Conservation (phyloP, 2,113 vertebrate species). For the Lophius piscatorius region DNA sequence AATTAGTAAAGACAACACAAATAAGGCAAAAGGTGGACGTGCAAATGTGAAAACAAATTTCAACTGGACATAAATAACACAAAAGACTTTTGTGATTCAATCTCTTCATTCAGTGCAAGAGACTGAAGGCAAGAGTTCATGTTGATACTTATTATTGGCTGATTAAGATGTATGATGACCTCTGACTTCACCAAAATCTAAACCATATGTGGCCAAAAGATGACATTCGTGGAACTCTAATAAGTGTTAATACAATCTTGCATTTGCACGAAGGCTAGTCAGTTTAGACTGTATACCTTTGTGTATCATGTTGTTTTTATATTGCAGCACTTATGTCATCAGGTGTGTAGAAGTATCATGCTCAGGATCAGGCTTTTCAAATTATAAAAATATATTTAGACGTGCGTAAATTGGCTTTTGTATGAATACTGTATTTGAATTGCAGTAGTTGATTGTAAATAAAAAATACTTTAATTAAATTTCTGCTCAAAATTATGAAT, state of each 20-base stretch:
- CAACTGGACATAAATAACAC: constrained; percentile 9
- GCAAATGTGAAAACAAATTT: constrained; percentile 7
- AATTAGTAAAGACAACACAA: constrained; percentile 14
- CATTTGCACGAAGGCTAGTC: constrained; percentile 20
- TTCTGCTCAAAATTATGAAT: constrained; percentile 53
- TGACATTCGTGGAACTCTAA: constrained; percentile 50
- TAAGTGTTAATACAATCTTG: constrained; percentile 19
- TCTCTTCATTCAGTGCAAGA: constrained; percentile 5
- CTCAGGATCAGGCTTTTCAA: constrained; percentile 10
- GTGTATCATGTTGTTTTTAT: constrained; percentile 7
- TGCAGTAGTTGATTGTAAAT: no score
- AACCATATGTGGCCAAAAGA: constrained; percentile 71
- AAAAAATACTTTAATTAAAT: no score
- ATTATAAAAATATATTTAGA: constrained; percentile 18
- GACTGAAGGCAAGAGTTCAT: constrained; percentile 61
- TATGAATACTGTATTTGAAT: constrained; percentile 15
- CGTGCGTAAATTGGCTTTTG: constrained; percentile 10
- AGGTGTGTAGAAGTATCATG: neutral
- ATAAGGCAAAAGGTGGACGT: neutral
- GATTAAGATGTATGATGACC: constrained; percentile 71
- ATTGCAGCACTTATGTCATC: constrained; percentile 6
- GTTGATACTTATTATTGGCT: constrained; percentile 67
- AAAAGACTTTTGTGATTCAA: constrained; percentile 3
- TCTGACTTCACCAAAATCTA: constrained; percentile 59
- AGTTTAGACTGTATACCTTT: constrained; percentile 15